A percentile compares a stretch with the other conserved stretches of the same genome.
phyloP scores from a whole-genome alignment of 2,888 invertebrate species.

The Eucera pruinosa region DNA sequence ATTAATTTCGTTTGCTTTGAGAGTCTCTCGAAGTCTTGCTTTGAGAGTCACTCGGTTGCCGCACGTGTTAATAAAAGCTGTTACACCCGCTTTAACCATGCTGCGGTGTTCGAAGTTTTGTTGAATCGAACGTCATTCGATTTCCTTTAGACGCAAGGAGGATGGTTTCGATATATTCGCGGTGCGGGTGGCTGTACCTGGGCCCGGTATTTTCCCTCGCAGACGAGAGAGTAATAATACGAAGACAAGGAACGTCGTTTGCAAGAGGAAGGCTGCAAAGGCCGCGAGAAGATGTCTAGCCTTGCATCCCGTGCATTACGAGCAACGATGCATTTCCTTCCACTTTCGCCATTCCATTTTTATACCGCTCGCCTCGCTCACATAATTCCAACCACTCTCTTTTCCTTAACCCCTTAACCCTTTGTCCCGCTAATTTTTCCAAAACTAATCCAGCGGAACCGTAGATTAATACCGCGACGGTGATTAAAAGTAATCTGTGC shows the following conservation, averaged over 20 bases:
- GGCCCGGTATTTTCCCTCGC: slow-evolving; percentile 3
- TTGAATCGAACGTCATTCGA: no score
- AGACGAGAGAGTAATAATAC: slow-evolving; percentile 36
- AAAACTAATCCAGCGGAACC: no score
- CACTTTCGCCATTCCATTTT: slow-evolving; percentile 45
- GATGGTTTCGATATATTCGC: no score
- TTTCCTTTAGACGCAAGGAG: no score
- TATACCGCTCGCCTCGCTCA: slow-evolving; percentile 14
- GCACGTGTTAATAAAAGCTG: no score
- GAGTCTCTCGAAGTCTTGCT: no score
- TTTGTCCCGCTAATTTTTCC: not conserved
- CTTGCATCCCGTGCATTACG: slow-evolving; percentile 56
- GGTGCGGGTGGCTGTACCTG: not conserved
- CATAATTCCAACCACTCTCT: slow-evolving; percentile 17
- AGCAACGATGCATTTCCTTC: slow-evolving; percentile 45
- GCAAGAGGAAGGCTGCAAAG: slow-evolving; percentile 22
- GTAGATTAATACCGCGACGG: no score
- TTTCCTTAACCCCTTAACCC: not conserved
- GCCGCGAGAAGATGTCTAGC: slow-evolving; percentile 3
- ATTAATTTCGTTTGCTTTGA: no score
- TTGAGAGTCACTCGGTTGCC: no score
- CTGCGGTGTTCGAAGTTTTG: no score
- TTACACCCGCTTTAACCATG: no score
- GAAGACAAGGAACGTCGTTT: slow-evolving; percentile 49
- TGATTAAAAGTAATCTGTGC: no score